phyloP scores from a whole-genome alignment of 2,888 invertebrate genomes.

The Sphaeridia pumilis region DNA sequence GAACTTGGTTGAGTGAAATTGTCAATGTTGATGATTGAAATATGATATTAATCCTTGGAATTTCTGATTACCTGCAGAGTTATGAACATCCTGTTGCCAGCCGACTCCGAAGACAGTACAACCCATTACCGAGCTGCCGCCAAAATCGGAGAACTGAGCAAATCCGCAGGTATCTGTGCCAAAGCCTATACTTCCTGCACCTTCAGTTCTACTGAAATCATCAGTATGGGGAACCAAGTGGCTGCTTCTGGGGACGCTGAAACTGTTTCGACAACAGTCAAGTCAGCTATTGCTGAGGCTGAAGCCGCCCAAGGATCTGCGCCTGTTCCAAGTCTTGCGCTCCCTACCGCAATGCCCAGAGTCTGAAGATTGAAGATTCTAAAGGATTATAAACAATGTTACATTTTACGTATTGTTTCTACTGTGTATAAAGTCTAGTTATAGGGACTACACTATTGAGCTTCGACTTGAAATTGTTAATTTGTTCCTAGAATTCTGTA shows the following conservation, averaged over 20 bases:
- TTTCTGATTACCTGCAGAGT: slow-evolving; percentile 6
- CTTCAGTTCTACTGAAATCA: slow-evolving; percentile 6
- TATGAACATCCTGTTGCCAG: slow-evolving; percentile 10
- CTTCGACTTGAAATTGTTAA: too few relatives aligned
- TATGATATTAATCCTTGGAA: too few relatives aligned
- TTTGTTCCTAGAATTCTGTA: too few relatives aligned
- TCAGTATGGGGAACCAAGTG: slow-evolving; percentile 15
- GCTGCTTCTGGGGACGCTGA: not conserved
- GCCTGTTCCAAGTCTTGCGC: not conserved
- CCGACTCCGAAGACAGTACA: slow-evolving; percentile 10
- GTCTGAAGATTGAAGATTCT: not conserved
- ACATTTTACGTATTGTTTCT: too few relatives aligned
- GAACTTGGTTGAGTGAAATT: too few relatives aligned
- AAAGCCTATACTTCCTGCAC: slow-evolving; percentile 13
- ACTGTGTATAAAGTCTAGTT: too few relatives aligned
- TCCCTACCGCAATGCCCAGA: not conserved
- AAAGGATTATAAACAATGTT: too few relatives aligned
- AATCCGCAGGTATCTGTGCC: slow-evolving; percentile 4
- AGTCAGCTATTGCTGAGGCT: not conserved
- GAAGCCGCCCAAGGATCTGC: not conserved
- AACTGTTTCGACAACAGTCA: not conserved
- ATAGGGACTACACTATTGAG: too few relatives aligned
- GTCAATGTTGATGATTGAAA: too few relatives aligned
- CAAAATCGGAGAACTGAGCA: slow-evolving; percentile 12
- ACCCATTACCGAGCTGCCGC: slow-evolving; percentile 17